Evolutionary conservation across 2,797 vertebrate genomes (phyloP), one percentile per base, ranked within the genome.

Genomic region (Botia almorhae): DNA sequence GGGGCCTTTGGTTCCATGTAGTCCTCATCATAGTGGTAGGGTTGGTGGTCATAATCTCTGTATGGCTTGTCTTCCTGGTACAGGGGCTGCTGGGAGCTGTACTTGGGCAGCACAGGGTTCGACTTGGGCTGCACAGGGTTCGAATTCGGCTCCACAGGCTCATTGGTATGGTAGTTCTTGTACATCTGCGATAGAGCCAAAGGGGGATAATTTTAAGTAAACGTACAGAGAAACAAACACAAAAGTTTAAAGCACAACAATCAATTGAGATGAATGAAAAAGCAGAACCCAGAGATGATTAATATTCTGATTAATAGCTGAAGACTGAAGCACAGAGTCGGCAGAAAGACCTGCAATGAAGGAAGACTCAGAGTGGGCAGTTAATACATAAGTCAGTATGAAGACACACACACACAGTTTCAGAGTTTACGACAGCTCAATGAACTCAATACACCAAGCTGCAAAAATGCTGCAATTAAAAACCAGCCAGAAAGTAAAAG

Each of bases 41-140:
- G 81, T 4, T 96, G 93, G 74, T 95, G 96, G 70, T 99, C 97
- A 0, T 96, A 96, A 87, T 97, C 97, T 90, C 96, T 93, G 84
- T 94, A 94, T 0, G 94, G 91, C 81, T 93, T 94, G 80, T 96
- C 96, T 69, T 98, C 96, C 75, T 93, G 89, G 74, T 96, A 96
- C 0, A 84, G 29, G 17, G 92, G 92, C 83, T 92, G 92, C 80
- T 95, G 95, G 19, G 94, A 88, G 83, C 95, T 96, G 84, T 95
- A 97, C 69, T 90, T 69, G 5, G 92, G 90, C 76, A 80, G 95
- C 87, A 97, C 98, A 84, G 95, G 88, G 76, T 93, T 85, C 0
- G 95, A 96, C 23, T 26, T 26, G 5, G 92, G 90, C 76, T 81
- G 95, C 87, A 97, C 98, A 84, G 95, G 88, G 76, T 93, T 85